A percentile compares a stretch with the other conserved stretches of the same genome.
Evolutionary conservation across 2,888 invertebrate species (phyloP).

Genomic region (Drosophila formosana): DNA sequence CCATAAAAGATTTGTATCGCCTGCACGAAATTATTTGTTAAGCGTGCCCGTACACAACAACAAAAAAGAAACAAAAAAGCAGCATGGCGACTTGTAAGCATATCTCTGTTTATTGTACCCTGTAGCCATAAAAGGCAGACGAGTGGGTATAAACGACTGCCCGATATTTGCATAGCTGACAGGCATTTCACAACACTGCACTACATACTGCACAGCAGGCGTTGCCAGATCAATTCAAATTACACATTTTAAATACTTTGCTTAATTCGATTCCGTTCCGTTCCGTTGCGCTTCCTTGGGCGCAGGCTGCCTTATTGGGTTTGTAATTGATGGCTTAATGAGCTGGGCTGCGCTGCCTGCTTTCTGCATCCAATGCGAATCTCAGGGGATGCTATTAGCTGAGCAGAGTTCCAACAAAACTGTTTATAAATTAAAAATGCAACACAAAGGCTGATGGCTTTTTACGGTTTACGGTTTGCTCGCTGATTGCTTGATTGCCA

Average conservation of each 20-base stretch:
- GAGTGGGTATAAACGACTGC: not conserved
- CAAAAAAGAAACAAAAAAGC: constrained; percentile 10
- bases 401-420: constrained; percentile 7
- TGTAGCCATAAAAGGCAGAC: not conserved
- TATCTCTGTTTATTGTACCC: constrained; percentile 20
- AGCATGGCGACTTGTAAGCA: constrained; percentile 32
- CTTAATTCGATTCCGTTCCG: constrained; percentile 1
- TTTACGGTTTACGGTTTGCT: constrained; percentile 36
- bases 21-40: constrained; percentile 63
- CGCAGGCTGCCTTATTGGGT: constrained; percentile 23
- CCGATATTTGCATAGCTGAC: not conserved
- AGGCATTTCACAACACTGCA: not conserved
- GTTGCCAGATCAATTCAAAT: constrained; percentile 12
- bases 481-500: constrained; percentile 20
- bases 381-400: constrained; percentile 40
- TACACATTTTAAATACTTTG: constrained; percentile 5
- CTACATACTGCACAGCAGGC: not conserved
- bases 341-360: not conserved
- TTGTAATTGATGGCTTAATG: constrained; percentile 35
- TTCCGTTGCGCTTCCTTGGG: constrained; percentile 4
- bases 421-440: constrained; percentile 39
- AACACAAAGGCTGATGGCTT: constrained; percentile 35
- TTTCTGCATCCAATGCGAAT: constrained; percentile 22
- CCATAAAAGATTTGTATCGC: constrained; percentile 51
- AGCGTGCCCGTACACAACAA: constrained; percentile 42